phyloP scores from a whole-genome alignment of 2,888 invertebrate genomes.

The Drepana falcataria region DNA sequence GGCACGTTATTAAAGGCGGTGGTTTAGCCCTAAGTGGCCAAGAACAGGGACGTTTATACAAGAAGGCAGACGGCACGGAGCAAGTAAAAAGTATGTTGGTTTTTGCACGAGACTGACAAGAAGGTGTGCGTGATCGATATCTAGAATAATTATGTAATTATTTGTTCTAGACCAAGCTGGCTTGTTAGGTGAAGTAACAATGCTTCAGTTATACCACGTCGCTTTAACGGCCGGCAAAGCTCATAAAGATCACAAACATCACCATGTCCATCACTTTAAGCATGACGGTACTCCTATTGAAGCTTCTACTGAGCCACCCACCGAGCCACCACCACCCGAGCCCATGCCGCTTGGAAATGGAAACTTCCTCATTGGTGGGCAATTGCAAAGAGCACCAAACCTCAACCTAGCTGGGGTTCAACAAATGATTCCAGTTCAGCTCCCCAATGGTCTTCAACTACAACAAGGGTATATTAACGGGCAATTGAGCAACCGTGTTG shows the following conservation, averaged over 20 bases:
- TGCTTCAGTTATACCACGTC: slow-evolving; percentile 88
- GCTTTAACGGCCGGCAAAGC: slow-evolving; percentile 92
- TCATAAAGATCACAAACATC: slow-evolving; percentile 92
- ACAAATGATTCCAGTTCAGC: slow-evolving; percentile 66
- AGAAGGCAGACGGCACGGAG: slow-evolving; percentile 41
- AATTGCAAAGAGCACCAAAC: slow-evolving; percentile 79
- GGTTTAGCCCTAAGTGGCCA: slow-evolving; percentile 88
- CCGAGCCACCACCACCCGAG: slow-evolving; percentile 71
- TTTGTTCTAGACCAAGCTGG: slow-evolving; percentile 79
- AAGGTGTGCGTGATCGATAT: no score
- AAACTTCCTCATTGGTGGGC: slow-evolving; percentile 81
- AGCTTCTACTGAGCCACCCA: slow-evolving; percentile 78
- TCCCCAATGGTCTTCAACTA: slow-evolving; percentile 69
- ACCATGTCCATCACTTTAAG: slow-evolving; percentile 89
- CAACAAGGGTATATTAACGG: slow-evolving; percentile 81
- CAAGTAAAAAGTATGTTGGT: slow-evolving; percentile 46
- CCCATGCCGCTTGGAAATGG: slow-evolving; percentile 69
- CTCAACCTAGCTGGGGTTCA: slow-evolving; percentile 70
- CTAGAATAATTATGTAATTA: not conserved
- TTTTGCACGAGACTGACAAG: not conserved
- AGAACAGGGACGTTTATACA: slow-evolving; percentile 76
- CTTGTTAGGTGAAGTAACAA: slow-evolving; percentile 86
- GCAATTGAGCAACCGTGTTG: slow-evolving; percentile 78
- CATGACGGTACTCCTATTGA: slow-evolving; percentile 83
- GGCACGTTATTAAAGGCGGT: slow-evolving; percentile 85